Evolutionary conservation across 2,888 invertebrate genomes (phyloP), one percentile per base, ranked within the genome.

Genomic region (Coronaproctus castanopsis): DNA sequence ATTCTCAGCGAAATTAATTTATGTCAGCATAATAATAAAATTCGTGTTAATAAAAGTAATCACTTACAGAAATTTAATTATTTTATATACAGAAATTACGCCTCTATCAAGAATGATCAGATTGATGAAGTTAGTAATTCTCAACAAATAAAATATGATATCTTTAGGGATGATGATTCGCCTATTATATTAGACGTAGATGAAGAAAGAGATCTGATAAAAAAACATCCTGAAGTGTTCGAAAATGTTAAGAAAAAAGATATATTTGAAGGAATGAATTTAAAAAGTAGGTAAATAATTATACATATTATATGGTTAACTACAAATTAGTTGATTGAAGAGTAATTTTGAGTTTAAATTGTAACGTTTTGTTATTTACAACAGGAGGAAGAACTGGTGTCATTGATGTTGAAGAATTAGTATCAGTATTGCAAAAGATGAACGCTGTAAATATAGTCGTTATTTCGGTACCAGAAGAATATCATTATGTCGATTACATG

Each of bases 331-430:
- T 53, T 53, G 23, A 23, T 18, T 21, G 53, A 53, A 1, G 21
- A n/a, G n/a, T n/a, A n/a, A n/a, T n/a, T n/a, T n/a, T n/a, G n/a
- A n/a, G n/a, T n/a, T n/a, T n/a, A n/a, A n/a, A n/a, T n/a, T n/a
- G n/a, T n/a, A n/a, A n/a, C n/a, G n/a, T n/a, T n/a, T n/a, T n/a
- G n/a, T n/a, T n/a, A n/a, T n/a, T 60, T 54, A 36, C 14, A 36
- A 36, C 68, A 93, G 92, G 86, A 69, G 95, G 93, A 18, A 67
- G 76, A 62, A 77, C 71, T 64, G 93, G 93, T 24, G 92, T 93
- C 0, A 92, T 82, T 73, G 92, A 95, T 67, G 78, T 93, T 53
- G 85, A 88, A 69, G 89, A 93, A 64, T 72, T 95, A 55, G 81
- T 92, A 1, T 77, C 81, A 20, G 72, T 90, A 22, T 72, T 96